Base-by-base conservation (phyloP, 2,888 invertebrate species). In the Pterostichus niger region DNA sequence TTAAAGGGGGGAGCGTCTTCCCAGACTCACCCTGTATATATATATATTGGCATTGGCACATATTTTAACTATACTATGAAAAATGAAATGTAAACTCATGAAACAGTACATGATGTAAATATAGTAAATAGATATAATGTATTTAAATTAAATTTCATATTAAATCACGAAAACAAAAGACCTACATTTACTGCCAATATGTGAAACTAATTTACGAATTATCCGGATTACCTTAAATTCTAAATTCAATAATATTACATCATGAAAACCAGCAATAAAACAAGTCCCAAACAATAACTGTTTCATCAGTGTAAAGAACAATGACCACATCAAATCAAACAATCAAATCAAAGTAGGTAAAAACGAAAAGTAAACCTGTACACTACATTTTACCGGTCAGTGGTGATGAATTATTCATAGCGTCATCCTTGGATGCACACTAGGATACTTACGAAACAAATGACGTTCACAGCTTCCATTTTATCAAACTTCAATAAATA, bases 331-430 rank as follows among this genome's bases (percentile, higher is more conserved):
- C 35, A 35, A 6, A 61, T 33, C 33, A n/a, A 40, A 64, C 15
- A 64, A 44, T 13, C 10, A 64, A 40, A 71, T 24, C 44, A 71
- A 71, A 71, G 68, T 71, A 71, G 68, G 68, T 71, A 71, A 71
- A 71, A 71, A 71, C 15, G 10, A 71, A 71, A 71, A 71, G 68
- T 71, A 71, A 71, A 71, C 40, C 64, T 40, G 40, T 35, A 40
- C 31, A 59, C 15, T 13, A 24, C 24, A 24, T 24, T 68, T 68
- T 68, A 68, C 35, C 64, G 68, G 68, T 71, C 68, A 71, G 68
- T 44, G 9, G 17, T 71, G 68, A 44, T 71, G 68, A 71, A 71
- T 71, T 71, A 71, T 71, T 71, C 68, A 71, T 71, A 7, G 44
- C 44, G 68, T 44, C 68, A 71, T 71, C 46, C 68, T 71, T 71